Conservation (phyloP, 1,140 invertebrate genomes). For the Penaeus indicus region DNA sequence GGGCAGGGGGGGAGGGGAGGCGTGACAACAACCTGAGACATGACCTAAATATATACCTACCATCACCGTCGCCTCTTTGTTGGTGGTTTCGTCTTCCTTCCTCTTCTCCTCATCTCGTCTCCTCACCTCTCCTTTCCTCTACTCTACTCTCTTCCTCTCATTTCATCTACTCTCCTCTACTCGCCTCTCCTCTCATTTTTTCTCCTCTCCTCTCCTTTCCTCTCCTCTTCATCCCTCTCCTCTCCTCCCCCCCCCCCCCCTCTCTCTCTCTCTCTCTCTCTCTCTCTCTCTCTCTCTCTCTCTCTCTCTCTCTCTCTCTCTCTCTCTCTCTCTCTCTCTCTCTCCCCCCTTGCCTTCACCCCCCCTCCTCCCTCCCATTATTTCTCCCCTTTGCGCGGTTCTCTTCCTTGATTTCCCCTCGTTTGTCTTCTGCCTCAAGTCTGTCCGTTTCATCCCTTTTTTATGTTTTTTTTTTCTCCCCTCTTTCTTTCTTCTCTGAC, state of each 20-base stretch:
- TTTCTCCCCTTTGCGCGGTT: not conserved
- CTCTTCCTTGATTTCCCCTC: not conserved
- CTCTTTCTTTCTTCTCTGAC: not conserved
- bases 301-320: too few relatives aligned
- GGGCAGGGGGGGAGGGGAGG: too few relatives aligned
- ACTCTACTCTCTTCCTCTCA: not conserved
- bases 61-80: not conserved
- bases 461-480: too few relatives aligned
- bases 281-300: not conserved
- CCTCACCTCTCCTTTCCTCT: not conserved
- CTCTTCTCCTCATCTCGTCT: not conserved
- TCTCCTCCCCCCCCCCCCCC: not conserved
- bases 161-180: not conserved
- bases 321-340: too few relatives aligned
- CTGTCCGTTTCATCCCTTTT: not conserved
- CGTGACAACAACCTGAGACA: too few relatives aligned
- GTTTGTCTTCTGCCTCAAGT: not conserved
- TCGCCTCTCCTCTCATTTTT: not conserved
- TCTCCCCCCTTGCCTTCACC: not conserved
- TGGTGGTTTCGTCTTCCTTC: not conserved
- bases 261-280: slow-evolving; percentile 17
- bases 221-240: not conserved
- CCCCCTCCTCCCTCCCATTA: not conserved
- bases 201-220: not conserved
- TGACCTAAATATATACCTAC: not conserved